Evolutionary conservation across 2,888 invertebrate genomes (phyloP), one percentile per base, ranked within the genome.

Genomic region (Merodon equestris): DNA sequence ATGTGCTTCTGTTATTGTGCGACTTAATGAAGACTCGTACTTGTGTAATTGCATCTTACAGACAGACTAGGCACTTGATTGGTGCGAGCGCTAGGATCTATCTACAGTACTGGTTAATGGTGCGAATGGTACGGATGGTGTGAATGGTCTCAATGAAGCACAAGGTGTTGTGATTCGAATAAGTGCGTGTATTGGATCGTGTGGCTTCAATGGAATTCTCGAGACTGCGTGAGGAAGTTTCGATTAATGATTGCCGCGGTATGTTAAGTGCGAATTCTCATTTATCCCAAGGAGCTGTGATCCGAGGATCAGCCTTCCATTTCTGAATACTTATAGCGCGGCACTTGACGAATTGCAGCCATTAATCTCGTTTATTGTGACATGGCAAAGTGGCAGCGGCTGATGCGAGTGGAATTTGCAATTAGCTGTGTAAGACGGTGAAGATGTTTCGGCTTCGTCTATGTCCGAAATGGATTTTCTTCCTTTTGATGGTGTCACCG

Each of bases 251-350:
- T 83, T 83, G 61, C 71, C 63, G 56, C 48, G 83, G 84, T 83
- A 84, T 84, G 83, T 84, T 84, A 84, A 84, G 84, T 84, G 84
- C 84, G 84, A 84, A 84, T 84, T 84, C 83, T 48, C 79, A 70
- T 70, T 64, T 79, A 79, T 70, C 50, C 54, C 68, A 74, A 67
- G 68, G 54, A 68, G 44, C 67, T 67, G 61, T 73, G 77, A 73
- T 77, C 77, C 73, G 58, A 10, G 79, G 79, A 74, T 79, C 79
- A 74, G 50, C 57, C 64, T 64, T 61, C 58, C 57, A 57, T 68
- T 63, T 57, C 36, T 58, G 68, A 34, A 79, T 74, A 68, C 68
- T 64, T 70, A 68, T 58, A 51, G 54, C 42, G 63, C 64, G 74
- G 54, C 74, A 79, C 79, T 79, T 79, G 79, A 79, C 79, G 79